These are phyloP conservation scores for Julus scanicus DNA, from an alignment of 2,888 invertebrate genomes.

Conservation along the genomic window DNA sequence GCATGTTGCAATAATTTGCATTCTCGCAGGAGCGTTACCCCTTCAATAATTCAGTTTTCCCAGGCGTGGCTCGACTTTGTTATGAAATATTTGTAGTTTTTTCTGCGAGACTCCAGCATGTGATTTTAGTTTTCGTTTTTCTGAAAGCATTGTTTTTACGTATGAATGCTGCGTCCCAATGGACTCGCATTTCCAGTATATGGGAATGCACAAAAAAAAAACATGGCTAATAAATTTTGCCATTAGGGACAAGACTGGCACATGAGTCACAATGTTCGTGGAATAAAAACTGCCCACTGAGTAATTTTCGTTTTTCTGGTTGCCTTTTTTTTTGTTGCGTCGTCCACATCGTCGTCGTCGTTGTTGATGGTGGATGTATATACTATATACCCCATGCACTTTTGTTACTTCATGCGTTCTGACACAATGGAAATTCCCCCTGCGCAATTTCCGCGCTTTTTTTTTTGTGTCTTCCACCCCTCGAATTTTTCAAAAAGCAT, in stretches of 20 bases:
- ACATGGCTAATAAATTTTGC: neutral
- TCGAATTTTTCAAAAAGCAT: neutral
- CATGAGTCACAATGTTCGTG: neutral
- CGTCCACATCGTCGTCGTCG: too few species aligned
- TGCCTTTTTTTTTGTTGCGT: neutral
- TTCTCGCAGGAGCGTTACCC: neutral
- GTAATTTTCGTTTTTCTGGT: constrained; percentile 1
- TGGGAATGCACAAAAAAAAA: neutral
- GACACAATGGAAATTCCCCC: constrained; percentile 9
- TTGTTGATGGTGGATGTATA: neutral
- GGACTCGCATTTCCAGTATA: neutral
- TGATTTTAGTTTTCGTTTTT: neutral
- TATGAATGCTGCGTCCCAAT: neutral
- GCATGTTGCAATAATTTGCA: neutral
- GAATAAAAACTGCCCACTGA: neutral
- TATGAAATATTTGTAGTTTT: neutral
- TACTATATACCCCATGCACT: neutral
- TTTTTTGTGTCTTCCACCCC: too few species aligned
- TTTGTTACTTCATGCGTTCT: neutral
- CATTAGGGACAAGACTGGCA: neutral
- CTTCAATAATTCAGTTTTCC: neutral
- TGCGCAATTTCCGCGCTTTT: neutral
- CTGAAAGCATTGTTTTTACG: neutral
- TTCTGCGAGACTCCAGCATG: neutral
- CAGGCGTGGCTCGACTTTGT: constrained; percentile 5